Evolutionary conservation across 2,113 vertebrate genomes (phyloP).

Genomic region (Hemibagrus wyckioides): DNA sequence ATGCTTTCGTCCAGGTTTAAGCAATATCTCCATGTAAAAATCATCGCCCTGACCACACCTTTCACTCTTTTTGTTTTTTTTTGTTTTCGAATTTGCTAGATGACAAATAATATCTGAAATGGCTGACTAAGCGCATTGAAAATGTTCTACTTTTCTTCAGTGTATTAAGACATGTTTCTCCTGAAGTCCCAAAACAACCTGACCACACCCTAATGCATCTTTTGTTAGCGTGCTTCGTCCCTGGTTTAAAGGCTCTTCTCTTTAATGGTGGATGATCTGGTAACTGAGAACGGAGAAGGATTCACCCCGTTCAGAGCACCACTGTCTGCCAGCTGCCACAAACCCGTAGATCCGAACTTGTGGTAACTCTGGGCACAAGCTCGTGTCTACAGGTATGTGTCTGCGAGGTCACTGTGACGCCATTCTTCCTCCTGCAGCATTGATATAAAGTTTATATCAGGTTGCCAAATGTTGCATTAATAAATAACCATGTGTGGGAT

Average conservation of each 20-base stretch:
- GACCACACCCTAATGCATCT: conserved; percentile 17
- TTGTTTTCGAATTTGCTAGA: neutral
- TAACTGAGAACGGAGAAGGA: conserved; percentile 21
- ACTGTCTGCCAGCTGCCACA: conserved; percentile 89
- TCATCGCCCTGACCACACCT: neutral
- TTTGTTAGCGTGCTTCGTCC: neutral
- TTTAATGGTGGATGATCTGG: neutral
- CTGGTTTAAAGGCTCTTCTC: neutral
- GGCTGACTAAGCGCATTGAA: neutral
- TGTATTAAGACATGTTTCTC: neutral
- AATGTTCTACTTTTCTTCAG: neutral
- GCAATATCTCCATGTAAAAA: neutral
- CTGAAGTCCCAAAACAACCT: neutral
- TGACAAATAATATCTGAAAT: neutral
- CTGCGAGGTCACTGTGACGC: conserved; percentile 75
- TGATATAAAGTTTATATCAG: neutral
- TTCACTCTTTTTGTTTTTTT: neutral
- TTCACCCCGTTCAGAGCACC: conserved; percentile 54
- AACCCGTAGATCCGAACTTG: conserved; percentile 99
- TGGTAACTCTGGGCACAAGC: conserved; percentile 92
- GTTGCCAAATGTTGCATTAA: neutral
- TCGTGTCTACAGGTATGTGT: conserved; percentile 99
- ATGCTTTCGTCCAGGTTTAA: neutral
- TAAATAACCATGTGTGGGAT: neutral
- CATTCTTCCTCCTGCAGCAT: conserved; percentile 15